Evolutionary conservation across 2,888 invertebrate genomes (phyloP).

Genomic region (Rotaria socialis): DNA sequence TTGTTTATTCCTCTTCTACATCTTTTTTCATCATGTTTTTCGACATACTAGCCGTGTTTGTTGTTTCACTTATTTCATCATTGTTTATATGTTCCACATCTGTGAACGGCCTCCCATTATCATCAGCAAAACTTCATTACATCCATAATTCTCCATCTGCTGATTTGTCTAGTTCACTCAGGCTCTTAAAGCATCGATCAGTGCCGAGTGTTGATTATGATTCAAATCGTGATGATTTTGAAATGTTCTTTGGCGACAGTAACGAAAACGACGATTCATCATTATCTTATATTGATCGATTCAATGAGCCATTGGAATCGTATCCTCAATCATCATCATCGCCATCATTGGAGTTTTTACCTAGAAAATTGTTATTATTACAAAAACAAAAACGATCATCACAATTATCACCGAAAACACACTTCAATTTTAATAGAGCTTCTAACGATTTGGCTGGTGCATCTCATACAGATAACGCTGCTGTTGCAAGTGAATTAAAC

Average conservation of each 20-base stretch:
- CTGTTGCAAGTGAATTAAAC: neutral
- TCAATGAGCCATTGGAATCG: neutral
- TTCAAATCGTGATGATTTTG: neutral
- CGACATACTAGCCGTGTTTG: neutral
- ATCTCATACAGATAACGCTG: neutral
- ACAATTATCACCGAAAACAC: neutral
- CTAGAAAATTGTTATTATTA: neutral
- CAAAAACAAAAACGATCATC: neutral
- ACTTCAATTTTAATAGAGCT: neutral
- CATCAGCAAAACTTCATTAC: neutral
- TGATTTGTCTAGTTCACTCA: neutral
- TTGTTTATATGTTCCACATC: neutral
- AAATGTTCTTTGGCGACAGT: neutral
- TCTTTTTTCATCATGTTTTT: constrained; percentile 20
- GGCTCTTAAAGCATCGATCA: neutral
- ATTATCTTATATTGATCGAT: neutral
- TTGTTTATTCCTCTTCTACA: neutral
- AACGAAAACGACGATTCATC: neutral
- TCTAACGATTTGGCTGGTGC: neutral
- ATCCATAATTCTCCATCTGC: neutral
- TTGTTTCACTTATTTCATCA: neutral
- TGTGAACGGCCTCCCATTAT: neutral
- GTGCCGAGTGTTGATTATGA: neutral
- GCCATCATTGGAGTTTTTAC: neutral
- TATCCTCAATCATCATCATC: neutral